Evolutionary conservation across 2,888 invertebrate genomes (phyloP).

Genomic region (Drosophila niveifrons): DNA sequence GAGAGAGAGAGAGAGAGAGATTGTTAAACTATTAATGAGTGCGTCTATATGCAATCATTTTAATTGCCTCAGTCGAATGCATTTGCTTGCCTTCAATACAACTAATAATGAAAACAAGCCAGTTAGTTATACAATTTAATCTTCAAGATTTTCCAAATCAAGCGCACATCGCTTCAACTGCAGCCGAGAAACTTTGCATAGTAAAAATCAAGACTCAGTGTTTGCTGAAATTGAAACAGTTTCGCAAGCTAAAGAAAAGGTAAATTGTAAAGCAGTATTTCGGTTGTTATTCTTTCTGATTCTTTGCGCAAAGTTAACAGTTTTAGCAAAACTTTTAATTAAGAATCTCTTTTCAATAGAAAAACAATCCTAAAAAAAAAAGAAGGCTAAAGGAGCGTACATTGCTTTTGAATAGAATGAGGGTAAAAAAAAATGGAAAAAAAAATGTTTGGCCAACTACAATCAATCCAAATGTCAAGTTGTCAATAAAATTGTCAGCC

Average conservation of each 20-base stretch:
- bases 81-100: conserved; percentile 1
- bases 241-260: conserved; percentile 48
- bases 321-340: conserved; percentile 73
- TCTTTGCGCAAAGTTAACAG: conserved; percentile 49
- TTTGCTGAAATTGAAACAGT: conserved; percentile 72
- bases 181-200: conserved; percentile 18
- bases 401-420: conserved; percentile 45
- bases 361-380: neutral
- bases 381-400: conserved; percentile 18
- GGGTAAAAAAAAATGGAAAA: conserved; percentile 1
- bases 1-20: conserved; percentile 9
- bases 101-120: neutral
- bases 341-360: conserved; percentile 47
- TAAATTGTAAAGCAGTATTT: conserved; percentile 35
- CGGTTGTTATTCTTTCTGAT: conserved; percentile 14
- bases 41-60: neutral
- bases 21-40: conserved; percentile 34
- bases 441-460: conserved; percentile 63
- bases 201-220: conserved; percentile 25
- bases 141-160: neutral
- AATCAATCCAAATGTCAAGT: conserved; percentile 77
- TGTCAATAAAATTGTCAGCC: conserved; percentile 78
- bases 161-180: neutral
- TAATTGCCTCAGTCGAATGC: neutral
- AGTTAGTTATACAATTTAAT: neutral